These are phyloP conservation scores for Odontomachus brunneus DNA, from an alignment of 1,140 invertebrate species.

Conservation along the genomic window DNA sequence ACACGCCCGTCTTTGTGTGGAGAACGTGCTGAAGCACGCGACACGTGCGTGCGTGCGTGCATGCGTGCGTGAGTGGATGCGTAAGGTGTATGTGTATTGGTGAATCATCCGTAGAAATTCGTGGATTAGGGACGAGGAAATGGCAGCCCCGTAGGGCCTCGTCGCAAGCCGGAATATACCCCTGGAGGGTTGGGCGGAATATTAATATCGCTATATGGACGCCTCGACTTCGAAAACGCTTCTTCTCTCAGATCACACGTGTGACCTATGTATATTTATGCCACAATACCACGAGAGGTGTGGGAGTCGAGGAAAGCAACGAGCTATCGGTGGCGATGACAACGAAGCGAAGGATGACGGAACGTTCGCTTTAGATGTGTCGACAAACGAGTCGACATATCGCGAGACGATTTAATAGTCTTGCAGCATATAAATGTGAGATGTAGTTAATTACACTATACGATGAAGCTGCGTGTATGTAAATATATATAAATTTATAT, in stretches of 20 bases:
- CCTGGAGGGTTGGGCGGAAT: conserved; percentile 75
- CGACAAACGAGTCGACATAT: too few species aligned
- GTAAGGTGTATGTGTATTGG: too few species aligned
- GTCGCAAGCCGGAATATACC: conserved; percentile 75
- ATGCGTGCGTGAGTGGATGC: too few species aligned
- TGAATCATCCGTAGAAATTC: conserved; percentile 50
- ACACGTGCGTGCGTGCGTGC: conserved; percentile 11
- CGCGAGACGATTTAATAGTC: too few species aligned
- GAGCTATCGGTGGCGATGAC: neutral
- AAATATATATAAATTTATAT: neutral
- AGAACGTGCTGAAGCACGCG: conserved; percentile 9
- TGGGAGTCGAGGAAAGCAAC: neutral
- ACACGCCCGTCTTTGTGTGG: conserved; percentile 36
- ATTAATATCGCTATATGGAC: conserved; percentile 73
- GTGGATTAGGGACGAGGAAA: conserved; percentile 69
- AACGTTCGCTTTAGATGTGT: neutral
- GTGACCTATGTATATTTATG: conserved; percentile 1
- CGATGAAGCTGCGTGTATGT: too few species aligned
- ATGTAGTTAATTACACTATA: too few species aligned
- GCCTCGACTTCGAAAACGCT: conserved; percentile 19
- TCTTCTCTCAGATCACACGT: neutral
- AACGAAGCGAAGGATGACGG: neutral
- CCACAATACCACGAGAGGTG: neutral
- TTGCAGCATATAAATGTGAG: too few species aligned
- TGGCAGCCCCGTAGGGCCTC: conserved; percentile 67